Evolutionary conservation across 2,888 invertebrate genomes (phyloP).

Genomic region (Altica lythri): DNA sequence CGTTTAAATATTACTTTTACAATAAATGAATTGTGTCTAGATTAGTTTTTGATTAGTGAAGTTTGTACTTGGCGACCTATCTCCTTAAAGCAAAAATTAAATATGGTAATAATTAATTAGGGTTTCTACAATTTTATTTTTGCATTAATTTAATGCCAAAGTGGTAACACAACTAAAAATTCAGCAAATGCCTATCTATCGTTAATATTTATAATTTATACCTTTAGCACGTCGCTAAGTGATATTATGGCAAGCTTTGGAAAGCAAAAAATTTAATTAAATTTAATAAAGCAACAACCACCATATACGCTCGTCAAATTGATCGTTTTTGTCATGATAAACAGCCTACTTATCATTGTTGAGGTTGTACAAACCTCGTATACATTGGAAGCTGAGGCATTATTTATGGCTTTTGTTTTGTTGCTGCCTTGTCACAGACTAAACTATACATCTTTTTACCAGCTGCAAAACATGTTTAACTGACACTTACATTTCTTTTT

Average conservation of each 20-base stretch:
- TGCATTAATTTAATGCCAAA: too few species aligned
- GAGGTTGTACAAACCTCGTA: constrained; percentile 20
- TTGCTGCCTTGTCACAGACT: constrained; percentile 30
- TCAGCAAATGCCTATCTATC: too few species aligned
- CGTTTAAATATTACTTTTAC: too few species aligned
- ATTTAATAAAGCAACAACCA: constrained; percentile 1
- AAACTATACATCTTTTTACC: constrained; percentile 35
- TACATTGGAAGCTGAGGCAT: constrained; percentile 27
- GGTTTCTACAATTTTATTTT: too few species aligned
- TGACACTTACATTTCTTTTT: constrained; percentile 33
- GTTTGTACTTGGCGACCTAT: too few species aligned
- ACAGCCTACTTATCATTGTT: constrained; percentile 27
- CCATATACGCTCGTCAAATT: constrained; percentile 18
- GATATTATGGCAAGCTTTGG: background rate
- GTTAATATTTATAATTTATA: too few species aligned
- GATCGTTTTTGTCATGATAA: constrained; percentile 15
- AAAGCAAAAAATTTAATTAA: constrained; percentile 14
- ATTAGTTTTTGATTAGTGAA: too few species aligned
- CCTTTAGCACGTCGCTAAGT: too few species aligned
- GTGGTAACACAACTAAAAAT: too few species aligned
- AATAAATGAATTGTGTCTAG: too few species aligned
- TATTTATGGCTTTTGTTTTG: constrained; percentile 34
- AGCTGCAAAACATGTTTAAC: constrained; percentile 30
- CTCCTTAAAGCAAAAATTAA: too few species aligned
- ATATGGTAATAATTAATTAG: too few species aligned